phyloP scores from a whole-genome alignment of 35 echinoderm and acorn worm genomes.

The Apostichopus parvimensis region DNA sequence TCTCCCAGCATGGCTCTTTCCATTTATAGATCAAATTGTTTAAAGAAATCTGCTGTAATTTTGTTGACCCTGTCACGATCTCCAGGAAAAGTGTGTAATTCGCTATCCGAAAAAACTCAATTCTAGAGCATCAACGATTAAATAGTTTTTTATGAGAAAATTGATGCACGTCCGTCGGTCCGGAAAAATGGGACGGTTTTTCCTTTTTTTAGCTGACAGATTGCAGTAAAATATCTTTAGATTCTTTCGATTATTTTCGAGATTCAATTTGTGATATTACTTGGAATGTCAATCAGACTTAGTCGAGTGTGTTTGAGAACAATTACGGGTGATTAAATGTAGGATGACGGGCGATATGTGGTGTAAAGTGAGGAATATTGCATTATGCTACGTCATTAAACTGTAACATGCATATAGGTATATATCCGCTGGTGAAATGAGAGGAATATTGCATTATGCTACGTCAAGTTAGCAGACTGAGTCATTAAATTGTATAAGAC shows the following conservation, averaged over 20 bases:
- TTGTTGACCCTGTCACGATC: background rate
- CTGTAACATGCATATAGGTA: too few species aligned
- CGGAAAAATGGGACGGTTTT: background rate
- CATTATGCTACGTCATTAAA: too few species aligned
- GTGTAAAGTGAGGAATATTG: too few species aligned
- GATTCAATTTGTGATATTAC: slow-evolving; percentile 5
- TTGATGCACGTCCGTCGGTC: background rate
- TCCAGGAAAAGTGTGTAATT: background rate
- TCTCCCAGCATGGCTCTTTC: background rate
- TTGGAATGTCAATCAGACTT: background rate
- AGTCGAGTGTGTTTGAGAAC: background rate
- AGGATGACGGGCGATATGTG: background rate
- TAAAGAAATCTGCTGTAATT: background rate
- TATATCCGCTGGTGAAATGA: too few species aligned
- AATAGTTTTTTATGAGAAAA: background rate
- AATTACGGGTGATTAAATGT: background rate
- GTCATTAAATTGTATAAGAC: too few species aligned
- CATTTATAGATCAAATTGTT: background rate
- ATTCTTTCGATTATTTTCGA: background rate
- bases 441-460: too few species aligned
- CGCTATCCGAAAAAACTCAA: background rate
- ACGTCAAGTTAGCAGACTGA: too few species aligned
- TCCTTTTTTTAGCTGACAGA: background rate
- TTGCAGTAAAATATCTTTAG: background rate
- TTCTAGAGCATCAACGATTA: background rate